A percentile compares a stretch with the other conserved stretches of the same genome.
Conservation (phyloP, 2,113 vertebrate species). For the Balaeniceps rex region DNA sequence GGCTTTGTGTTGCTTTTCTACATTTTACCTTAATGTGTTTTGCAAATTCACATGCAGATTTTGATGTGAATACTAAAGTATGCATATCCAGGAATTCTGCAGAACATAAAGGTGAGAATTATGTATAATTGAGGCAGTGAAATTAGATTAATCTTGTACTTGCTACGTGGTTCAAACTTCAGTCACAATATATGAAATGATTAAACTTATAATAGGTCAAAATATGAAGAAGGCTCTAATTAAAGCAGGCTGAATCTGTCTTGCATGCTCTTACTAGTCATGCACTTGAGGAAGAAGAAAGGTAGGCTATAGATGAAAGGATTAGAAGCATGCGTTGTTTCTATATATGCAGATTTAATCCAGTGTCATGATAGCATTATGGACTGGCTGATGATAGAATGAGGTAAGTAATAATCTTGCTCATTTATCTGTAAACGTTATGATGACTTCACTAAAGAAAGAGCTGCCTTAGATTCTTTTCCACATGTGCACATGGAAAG, state of each 20-base stretch:
- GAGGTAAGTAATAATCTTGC: neutral
- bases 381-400: neutral
- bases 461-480: neutral
- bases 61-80: neutral
- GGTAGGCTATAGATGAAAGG: neutral
- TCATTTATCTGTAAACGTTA: neutral
- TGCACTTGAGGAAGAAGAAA: neutral
- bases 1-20: neutral
- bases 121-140: neutral
- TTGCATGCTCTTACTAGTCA: neutral
- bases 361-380: neutral
- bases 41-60: neutral
- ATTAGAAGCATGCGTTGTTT: neutral
- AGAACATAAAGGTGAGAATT: neutral
- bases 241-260: neutral
- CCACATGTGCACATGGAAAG: neutral
- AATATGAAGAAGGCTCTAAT: neutral
- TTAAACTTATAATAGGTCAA: neutral
- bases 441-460: neutral
- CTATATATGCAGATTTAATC: conserved; percentile 17
- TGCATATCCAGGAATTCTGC: neutral
- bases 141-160: neutral
- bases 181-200: neutral
- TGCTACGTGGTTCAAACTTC: neutral
- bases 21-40: neutral